phyloP scores from a whole-genome alignment of 2,888 invertebrate species.

The Phengaris arion region DNA sequence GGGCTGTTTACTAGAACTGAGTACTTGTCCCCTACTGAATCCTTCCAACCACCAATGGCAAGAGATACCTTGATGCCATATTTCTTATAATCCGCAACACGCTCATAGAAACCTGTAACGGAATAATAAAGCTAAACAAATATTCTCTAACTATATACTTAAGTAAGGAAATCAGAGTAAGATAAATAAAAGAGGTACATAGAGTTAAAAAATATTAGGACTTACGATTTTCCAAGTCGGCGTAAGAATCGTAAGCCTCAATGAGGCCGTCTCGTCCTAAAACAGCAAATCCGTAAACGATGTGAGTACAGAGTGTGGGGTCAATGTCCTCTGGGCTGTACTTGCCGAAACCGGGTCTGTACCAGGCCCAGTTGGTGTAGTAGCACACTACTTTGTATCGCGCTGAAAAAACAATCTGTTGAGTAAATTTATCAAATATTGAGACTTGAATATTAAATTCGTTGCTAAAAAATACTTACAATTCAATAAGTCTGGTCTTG shows the following conservation, averaged over 20 bases:
- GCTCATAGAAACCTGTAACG: constrained; percentile 86
- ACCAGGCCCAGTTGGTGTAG: constrained; percentile 97
- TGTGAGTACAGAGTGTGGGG: constrained; percentile 92
- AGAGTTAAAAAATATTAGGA: constrained; percentile 24
- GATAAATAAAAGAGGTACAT: neutral
- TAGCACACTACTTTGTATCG: constrained; percentile 92
- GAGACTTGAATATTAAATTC: no score
- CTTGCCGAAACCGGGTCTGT: constrained; percentile 88
- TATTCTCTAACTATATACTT: neutral
- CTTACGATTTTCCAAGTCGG: constrained; percentile 92
- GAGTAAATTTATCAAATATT: neutral
- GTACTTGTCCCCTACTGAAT: constrained; percentile 94
- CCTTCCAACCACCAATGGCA: constrained; percentile 97
- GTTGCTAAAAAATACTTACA: constrained; percentile 47
- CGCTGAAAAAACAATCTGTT: constrained; percentile 66
- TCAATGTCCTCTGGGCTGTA: constrained; percentile 93
- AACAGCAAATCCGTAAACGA: constrained; percentile 96
- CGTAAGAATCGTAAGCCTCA: constrained; percentile 93
- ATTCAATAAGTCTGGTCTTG: constrained; percentile 58
- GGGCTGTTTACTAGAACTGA: constrained; percentile 90
- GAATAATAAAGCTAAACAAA: neutral
- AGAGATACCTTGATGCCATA: constrained; percentile 91
- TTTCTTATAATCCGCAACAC: constrained; percentile 87
- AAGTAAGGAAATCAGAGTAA: neutral
- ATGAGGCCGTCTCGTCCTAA: constrained; percentile 88